Evolutionary conservation across 2,797 vertebrate genomes (phyloP), one percentile per base, ranked within the genome.

Genomic region (Triplophysa bombifrons): DNA sequence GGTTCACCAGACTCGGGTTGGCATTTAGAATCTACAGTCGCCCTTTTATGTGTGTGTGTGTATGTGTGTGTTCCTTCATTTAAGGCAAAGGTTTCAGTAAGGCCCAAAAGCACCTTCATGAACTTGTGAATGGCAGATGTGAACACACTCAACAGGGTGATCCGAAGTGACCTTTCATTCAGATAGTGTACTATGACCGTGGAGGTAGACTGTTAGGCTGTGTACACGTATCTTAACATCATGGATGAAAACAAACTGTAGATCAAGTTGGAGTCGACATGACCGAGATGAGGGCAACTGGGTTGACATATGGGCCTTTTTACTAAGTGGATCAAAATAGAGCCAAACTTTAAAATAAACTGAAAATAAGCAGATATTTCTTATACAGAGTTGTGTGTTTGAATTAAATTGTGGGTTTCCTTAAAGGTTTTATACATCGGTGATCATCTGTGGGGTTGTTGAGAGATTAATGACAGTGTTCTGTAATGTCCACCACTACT

Each of bases 401-500:
- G 19, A 72, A 82, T 71, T 72, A 50, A 78, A 70, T 34, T 48
- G 53, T 53, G 53, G 61, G 71, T 68, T 70, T 74, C 34, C 72
- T 38, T 19, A 4, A 66, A 74, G 38, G 34, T 22, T 53, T 53
- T 9, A 41, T 56, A 55, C 72, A 9, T 69, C 20, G 50, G 25
- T 76, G 30, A 69, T 53, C 64, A 11, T 41, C 11, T 20, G 80
- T 48, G n/a, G 14, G 63, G 19, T 30, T 65, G 34, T 65, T 41
- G 50, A 58, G 25, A 61, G 41, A 38, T 88, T 91, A 99, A 84
- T 99, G 98, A 87, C 98, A 99, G 85, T 99, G 98, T 88, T 99
- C 98, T 0, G 98, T 99, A 88, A 99, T 99, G 88, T 99, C 97
- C 56, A 99, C 98, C 1, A 99, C 98, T 30, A 99, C 95, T 0